Conservation (phyloP, 2,888 invertebrate species). For the Eugnorisma glareosa region DNA sequence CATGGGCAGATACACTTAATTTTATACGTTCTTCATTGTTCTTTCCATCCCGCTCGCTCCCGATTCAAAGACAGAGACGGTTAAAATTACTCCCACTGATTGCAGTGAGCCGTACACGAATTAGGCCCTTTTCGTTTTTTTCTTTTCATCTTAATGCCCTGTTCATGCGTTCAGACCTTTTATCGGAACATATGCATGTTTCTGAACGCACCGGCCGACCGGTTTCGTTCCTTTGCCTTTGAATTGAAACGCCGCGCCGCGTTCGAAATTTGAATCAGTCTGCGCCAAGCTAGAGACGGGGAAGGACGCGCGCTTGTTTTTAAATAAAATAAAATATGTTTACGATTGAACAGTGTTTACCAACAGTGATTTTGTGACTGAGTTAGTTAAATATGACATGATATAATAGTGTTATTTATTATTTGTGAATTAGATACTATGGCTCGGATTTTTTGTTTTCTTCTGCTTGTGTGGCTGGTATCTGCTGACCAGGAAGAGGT, state of each 20-base stretch:
- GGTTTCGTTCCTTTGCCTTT: slow-evolving; percentile 87
- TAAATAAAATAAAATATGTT: slow-evolving; percentile 74
- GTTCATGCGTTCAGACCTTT: slow-evolving; percentile 88
- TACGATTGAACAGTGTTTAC: slow-evolving; percentile 81
- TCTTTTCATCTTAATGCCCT: slow-evolving; percentile 86
- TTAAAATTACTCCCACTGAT: slow-evolving; percentile 88
- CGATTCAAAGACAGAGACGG: slow-evolving; percentile 73
- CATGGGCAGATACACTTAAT: slow-evolving; percentile 86
- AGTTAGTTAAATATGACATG: slow-evolving; percentile 80
- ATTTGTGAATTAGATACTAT: slow-evolving; percentile 77
- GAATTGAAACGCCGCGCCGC: slow-evolving; percentile 83
- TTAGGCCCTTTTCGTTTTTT: slow-evolving; percentile 86
- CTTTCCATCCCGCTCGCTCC: slow-evolving; percentile 72
- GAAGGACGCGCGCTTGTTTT: slow-evolving; percentile 70
- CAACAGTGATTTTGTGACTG: slow-evolving; percentile 82
- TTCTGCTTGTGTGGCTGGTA: slow-evolving; percentile 81
- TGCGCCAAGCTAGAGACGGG: slow-evolving; percentile 72
- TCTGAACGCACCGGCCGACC: slow-evolving; percentile 86
- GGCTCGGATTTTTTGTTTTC: slow-evolving; percentile 84
- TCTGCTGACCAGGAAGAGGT: slow-evolving; percentile 85
- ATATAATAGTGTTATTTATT: slow-evolving; percentile 73
- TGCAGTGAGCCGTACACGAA: slow-evolving; percentile 89
- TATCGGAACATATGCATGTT: slow-evolving; percentile 88
- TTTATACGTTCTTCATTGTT: slow-evolving; percentile 85
- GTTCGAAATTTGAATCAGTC: slow-evolving; percentile 83